These are phyloP conservation scores for Metaphire vulgaris DNA, from an alignment of 1,140 invertebrate species.

Conservation along the genomic window DNA sequence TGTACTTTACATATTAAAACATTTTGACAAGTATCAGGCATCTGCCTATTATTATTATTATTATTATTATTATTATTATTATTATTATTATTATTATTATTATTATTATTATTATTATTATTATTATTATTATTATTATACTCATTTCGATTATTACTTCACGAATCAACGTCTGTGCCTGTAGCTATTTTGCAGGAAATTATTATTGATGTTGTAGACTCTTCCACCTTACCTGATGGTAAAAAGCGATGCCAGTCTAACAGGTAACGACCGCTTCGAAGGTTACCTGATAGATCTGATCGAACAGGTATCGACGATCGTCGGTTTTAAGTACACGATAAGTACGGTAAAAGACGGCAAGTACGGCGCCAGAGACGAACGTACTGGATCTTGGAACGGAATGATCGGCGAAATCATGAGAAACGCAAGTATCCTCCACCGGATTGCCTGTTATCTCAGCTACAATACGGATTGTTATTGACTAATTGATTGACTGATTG, in stretches of 20 bases:
- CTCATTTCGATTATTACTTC: too few species aligned
- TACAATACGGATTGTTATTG: not conserved
- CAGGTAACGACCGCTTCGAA: conserved; percentile 69
- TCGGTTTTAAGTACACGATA: conserved; percentile 76
- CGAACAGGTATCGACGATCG: conserved; percentile 32
- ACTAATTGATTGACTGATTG: not conserved
- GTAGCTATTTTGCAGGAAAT: too few species aligned
- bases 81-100: conserved; percentile 4
- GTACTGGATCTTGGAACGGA: conserved; percentile 89
- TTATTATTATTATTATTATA: conserved; percentile 1
- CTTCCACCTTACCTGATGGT: too few species aligned
- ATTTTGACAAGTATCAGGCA: not conserved
- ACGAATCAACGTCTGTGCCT: too few species aligned
- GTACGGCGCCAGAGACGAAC: conserved; percentile 65
- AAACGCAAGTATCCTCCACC: conserved; percentile 64
- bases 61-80: conserved; percentile 4
- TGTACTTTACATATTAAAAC: too few species aligned
- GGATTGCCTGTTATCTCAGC: too few species aligned
- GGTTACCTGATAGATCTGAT: conserved; percentile 47
- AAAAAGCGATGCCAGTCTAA: too few species aligned
- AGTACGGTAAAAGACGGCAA: conserved; percentile 82
- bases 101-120: conserved; percentile 4
- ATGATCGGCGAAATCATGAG: conserved; percentile 91
- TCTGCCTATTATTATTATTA: not conserved
- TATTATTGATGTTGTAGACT: too few species aligned